phyloP scores from a whole-genome alignment of 2,888 invertebrate species.

The Ferdinandea cuprea region DNA sequence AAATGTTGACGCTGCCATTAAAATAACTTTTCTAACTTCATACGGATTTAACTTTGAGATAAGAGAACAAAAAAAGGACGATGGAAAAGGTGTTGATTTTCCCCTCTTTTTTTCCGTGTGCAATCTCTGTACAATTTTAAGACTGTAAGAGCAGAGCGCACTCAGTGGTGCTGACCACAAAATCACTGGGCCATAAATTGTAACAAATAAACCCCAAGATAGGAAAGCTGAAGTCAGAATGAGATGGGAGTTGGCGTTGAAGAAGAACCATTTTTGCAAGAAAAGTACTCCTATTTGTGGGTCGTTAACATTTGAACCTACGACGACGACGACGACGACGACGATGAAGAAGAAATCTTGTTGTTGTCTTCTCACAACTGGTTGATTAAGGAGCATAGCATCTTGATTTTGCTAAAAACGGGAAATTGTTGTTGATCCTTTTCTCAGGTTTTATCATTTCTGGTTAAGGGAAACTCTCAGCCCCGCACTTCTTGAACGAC shows the following conservation, averaged over 20 bases:
- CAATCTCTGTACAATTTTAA: neutral
- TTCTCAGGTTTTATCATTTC: conserved; percentile 32
- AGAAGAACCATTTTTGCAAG: conserved; percentile 11
- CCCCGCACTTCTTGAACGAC: conserved; percentile 1
- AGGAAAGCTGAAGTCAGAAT: neutral
- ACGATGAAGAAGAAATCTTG: too few relatives aligned
- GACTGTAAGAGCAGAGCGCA: conserved; percentile 3
- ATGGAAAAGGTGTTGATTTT: neutral
- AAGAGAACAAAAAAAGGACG: conserved; percentile 5
- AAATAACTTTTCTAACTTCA: conserved; percentile 37
- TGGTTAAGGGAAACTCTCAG: neutral
- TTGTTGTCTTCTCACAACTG: neutral
- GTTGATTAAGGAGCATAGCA: neutral
- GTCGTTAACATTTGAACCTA: conserved; percentile 70
- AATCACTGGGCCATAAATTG: conserved; percentile 57
- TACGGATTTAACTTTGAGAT: conserved; percentile 23
- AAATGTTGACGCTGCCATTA: conserved; percentile 45
- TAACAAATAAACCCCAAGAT: conserved; percentile 31
- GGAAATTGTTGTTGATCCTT: conserved; percentile 52
- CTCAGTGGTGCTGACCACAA: conserved; percentile 47
- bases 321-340: too few relatives aligned
- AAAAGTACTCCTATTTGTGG: conserved; percentile 32
- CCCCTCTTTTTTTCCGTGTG: neutral
- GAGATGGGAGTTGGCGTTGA: conserved; percentile 8
- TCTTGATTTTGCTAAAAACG: conserved; percentile 11